Percentiles rank a stretch among this genome's conserved stretches.
Conservation (phyloP, 2,888 invertebrate genomes). For the Acanthococcus lagerstroemiae region DNA sequence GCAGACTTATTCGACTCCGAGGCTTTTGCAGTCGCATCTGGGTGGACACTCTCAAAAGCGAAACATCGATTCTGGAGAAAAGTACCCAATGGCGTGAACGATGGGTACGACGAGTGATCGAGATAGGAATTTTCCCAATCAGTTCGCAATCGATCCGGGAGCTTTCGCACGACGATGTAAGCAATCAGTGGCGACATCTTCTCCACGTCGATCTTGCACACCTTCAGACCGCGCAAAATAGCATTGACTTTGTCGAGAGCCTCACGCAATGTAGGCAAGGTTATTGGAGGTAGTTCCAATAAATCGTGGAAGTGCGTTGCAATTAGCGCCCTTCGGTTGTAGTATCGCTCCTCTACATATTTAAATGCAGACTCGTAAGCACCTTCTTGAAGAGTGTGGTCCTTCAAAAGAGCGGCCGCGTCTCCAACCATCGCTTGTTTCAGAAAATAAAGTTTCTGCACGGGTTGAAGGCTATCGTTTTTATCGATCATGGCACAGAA, state of each 20-base stretch:
- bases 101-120: not conserved
- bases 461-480: not conserved
- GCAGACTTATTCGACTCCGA: not conserved
- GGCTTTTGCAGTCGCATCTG: not conserved
- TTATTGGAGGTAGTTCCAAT: not conserved
- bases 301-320: not conserved
- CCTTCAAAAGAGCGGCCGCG: not conserved
- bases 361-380: not conserved
- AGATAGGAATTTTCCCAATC: slow-evolving; percentile 10
- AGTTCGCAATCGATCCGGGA: not conserved
- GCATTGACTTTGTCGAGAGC: not conserved
- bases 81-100: not conserved
- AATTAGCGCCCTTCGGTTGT: not conserved
- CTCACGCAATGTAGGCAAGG: not conserved
- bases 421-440: not conserved
- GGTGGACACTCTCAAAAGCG: not conserved
- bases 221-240: not conserved
- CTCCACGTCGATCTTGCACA: not conserved
- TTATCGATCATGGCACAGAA: not conserved
- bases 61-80: slow-evolving; percentile 1
- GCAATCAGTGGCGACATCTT: not conserved
- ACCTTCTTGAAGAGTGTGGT: not conserved
- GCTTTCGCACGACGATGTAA: not conserved
- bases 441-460: not conserved
- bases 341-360: not conserved